Base-by-base conservation (phyloP, 2,797 vertebrate genomes). In the Sebastes wilsoni region DNA sequence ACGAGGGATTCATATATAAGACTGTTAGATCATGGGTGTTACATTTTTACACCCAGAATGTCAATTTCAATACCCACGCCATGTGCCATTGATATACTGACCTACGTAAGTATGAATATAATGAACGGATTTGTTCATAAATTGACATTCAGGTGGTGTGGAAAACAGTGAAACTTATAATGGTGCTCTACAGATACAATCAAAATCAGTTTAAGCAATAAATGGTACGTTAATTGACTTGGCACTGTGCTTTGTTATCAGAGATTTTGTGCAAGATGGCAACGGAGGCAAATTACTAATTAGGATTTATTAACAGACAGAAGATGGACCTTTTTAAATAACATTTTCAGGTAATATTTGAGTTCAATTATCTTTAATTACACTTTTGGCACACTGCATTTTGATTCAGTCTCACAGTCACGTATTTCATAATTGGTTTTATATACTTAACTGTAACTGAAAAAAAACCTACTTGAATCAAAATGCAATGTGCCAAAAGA, bases 241-340 rank as follows among this genome's bases (percentile, higher is more conserved):
- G 6, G 59, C 28, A 30, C 30, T 22, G 52, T 71, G 66, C 72
- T 85, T 82, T 77, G 49, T 59, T 74, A 46, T 77, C 62, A 77
- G 75, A 69, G 67, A 69, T 62, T 62, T 22, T 55, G 16, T 27
- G 38, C 14, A 30, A 59, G 42, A 80, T 75, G 58, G 62, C 58
- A 69, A 36, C 14, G 2, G 66, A 67, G 68, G 27, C 34, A 65
- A 76, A 38, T 25, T 25, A 66, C 46, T 70, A 60, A 77, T 67
- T 38, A 58, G 64, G 59, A 79, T 58, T 66, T 66, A 36, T 49
- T 10, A 79, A 16, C 28, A 60, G 64, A 22, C n/a, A 36, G 25
- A 66, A 60, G n/a, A 28, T 9, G 6, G 2, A 38, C 6, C 22
- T 76, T 67, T 62, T 72, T 1, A 46, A 23, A 34, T 25, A 58